Evolutionary conservation across 2,888 invertebrate species (phyloP).

Genomic region (Micoletzkya japonica): DNA sequence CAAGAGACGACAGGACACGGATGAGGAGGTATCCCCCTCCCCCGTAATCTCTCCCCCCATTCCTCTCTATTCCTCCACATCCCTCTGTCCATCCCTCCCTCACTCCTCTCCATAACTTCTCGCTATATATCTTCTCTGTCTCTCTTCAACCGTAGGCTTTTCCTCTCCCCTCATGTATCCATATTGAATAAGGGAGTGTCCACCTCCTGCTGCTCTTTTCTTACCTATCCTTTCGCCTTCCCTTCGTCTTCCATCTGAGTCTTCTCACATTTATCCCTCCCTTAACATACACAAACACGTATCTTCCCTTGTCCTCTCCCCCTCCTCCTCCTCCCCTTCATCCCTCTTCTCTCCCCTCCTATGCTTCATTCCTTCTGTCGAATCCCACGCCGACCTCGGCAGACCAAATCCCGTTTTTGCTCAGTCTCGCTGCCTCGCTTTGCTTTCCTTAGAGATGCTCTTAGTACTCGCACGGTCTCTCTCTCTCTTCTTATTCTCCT

Average conservation of each 20-base stretch:
- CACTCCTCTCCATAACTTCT: neutral
- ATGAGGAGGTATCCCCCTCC: slow-evolving; percentile 7
- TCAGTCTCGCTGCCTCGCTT: neutral
- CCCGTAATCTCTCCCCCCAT: neutral
- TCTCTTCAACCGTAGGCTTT: no score
- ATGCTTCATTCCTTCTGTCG: slow-evolving; percentile 3
- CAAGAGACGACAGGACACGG: slow-evolving; percentile 17
- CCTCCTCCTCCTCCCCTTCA: slow-evolving; percentile 7
- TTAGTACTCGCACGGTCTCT: neutral
- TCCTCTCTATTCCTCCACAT: neutral
- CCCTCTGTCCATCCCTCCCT: neutral
- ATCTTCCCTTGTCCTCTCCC: neutral
- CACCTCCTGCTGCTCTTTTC: neutral
- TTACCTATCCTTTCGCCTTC: neutral
- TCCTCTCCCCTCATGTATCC: no score
- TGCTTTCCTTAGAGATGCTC: neutral
- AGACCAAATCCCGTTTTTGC: neutral
- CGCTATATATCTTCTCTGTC: neutral
- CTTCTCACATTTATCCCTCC: neutral
- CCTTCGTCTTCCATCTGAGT: neutral
- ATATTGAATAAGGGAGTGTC: no score
- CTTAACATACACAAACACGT: slow-evolving; percentile 17
- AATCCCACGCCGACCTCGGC: neutral
- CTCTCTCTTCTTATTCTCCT: slow-evolving; percentile 15
- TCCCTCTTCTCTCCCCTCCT: slow-evolving; percentile 4